phyloP scores from a whole-genome alignment of 2,888 invertebrate species.

The Lymantria dispar region DNA sequence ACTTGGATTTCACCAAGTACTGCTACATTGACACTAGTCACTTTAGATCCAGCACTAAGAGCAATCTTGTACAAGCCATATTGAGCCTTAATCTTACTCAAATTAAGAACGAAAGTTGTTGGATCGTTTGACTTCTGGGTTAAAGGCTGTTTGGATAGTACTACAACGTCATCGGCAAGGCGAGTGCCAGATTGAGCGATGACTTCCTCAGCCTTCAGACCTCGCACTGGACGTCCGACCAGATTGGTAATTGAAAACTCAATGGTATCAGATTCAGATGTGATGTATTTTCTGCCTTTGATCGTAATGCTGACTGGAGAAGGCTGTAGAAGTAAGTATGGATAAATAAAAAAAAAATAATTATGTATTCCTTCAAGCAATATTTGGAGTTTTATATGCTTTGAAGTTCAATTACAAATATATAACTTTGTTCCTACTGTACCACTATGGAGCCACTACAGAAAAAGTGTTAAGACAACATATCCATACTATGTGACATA shows the following conservation, averaged over 20 bases:
- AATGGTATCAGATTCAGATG: constrained; percentile 87
- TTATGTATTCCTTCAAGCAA: too few relatives aligned
- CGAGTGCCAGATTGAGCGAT: constrained; percentile 89
- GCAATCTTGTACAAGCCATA: constrained; percentile 93
- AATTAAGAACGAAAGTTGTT: constrained; percentile 88
- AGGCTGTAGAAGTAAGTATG: constrained; percentile 64
- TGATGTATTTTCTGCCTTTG: constrained; percentile 89
- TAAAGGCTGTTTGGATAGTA: constrained; percentile 86
- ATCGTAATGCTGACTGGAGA: constrained; percentile 93
- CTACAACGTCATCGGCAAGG: constrained; percentile 88
- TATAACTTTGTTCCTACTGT: too few relatives aligned
- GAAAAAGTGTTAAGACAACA: too few relatives aligned
- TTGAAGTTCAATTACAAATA: too few relatives aligned
- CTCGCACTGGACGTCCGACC: constrained; percentile 86
- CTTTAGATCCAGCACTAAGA: constrained; percentile 86
- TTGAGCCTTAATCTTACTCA: constrained; percentile 89
- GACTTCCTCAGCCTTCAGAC: constrained; percentile 84
- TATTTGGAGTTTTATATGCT: too few relatives aligned
- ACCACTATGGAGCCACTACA: too few relatives aligned
- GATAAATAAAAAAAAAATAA: too few relatives aligned
- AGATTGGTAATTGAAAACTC: constrained; percentile 88
- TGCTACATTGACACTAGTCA: constrained; percentile 84
- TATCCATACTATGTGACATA: too few relatives aligned
- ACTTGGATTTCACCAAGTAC: constrained; percentile 90
- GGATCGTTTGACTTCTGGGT: constrained; percentile 79